Percentiles rank a stretch among this genome's conserved stretches.
Evolutionary conservation across 2,888 invertebrate species (phyloP).

Genomic region (Caenorhabditis sp.): DNA sequence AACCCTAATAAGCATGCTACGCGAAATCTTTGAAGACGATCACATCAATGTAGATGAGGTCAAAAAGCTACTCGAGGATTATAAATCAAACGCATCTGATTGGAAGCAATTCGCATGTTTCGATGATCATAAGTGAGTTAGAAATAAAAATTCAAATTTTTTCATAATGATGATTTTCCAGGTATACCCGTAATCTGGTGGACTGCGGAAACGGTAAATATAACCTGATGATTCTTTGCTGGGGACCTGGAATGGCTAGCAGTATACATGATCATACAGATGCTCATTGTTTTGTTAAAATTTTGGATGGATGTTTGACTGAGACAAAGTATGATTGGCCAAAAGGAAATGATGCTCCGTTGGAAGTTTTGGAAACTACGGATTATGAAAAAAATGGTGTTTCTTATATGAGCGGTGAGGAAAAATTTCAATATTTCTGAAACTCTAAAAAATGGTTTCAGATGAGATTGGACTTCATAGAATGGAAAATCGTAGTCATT

Average conservation of each 20-base stretch:
- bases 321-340: slow-evolving; percentile 89
- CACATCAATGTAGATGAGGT: slow-evolving; percentile 90
- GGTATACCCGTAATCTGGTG: slow-evolving; percentile 93
- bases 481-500: slow-evolving; percentile 90
- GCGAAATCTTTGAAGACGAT: slow-evolving; percentile 74
- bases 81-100: slow-evolving; percentile 86
- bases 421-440: too few relatives aligned
- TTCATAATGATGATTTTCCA: slow-evolving; percentile 69
- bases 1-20: slow-evolving; percentile 54
- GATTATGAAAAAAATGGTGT: slow-evolving; percentile 81
- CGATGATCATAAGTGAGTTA: slow-evolving; percentile 78
- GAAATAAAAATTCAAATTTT: neutral
- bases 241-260: slow-evolving; percentile 84
- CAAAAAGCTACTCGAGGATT: slow-evolving; percentile 79
- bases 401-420: slow-evolving; percentile 93
- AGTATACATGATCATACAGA: slow-evolving; percentile 95
- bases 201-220: slow-evolving; percentile 95
- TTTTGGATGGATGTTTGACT: slow-evolving; percentile 81
- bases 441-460: too few relatives aligned
- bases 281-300: slow-evolving; percentile 96
- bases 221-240: slow-evolving; percentile 95
- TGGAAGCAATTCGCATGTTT: slow-evolving; percentile 95
- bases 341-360: slow-evolving; percentile 72
- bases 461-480: slow-evolving; percentile 93
- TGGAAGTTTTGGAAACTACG: slow-evolving; percentile 79